Conservation (phyloP, 2,113 vertebrate species). For the Amphiprion percula region DNA sequence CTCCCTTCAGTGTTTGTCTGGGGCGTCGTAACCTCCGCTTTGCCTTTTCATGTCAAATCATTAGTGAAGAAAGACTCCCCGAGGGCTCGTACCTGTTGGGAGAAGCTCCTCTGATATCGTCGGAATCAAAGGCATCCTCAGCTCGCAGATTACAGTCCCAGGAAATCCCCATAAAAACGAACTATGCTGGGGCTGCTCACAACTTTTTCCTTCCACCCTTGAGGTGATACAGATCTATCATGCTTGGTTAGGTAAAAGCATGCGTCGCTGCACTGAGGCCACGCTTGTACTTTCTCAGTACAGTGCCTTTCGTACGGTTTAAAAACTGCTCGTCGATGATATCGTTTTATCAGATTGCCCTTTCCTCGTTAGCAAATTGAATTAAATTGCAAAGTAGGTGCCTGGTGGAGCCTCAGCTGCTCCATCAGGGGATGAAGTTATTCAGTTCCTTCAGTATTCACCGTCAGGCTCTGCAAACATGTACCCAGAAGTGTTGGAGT, state of each 20-base stretch:
- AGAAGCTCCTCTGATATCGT: slow-evolving; percentile 42
- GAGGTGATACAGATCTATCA: slow-evolving; percentile 17
- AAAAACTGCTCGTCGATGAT: slow-evolving; percentile 30
- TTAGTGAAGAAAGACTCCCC: slow-evolving; percentile 44
- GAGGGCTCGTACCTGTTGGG: slow-evolving; percentile 50
- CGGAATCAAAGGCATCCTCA: slow-evolving; percentile 45
- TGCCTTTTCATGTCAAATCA: slow-evolving; percentile 62
- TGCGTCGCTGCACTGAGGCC: background rate
- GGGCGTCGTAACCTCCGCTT: slow-evolving; percentile 29
- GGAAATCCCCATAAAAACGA: slow-evolving; percentile 45
- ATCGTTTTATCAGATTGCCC: slow-evolving; percentile 45
- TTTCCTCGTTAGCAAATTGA: slow-evolving; percentile 45
- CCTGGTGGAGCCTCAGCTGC: slow-evolving; percentile 27
- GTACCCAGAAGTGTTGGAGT: slow-evolving; percentile 35
- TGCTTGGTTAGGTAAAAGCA: slow-evolving; percentile 12
- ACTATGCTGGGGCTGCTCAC: background rate
- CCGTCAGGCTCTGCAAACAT: slow-evolving; percentile 54
- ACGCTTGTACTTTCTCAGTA: background rate
- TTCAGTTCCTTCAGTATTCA: slow-evolving; percentile 47
- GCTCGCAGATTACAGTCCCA: slow-evolving; percentile 44
- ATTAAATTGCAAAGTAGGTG: slow-evolving; percentile 58
- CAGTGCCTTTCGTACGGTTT: slow-evolving; percentile 49
- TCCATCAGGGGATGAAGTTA: slow-evolving; percentile 21
- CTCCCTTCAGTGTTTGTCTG: slow-evolving; percentile 37
- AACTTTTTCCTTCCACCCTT: slow-evolving; percentile 1